Conservation (phyloP, 2,888 invertebrate species). For the Chelonus formosanus region DNA sequence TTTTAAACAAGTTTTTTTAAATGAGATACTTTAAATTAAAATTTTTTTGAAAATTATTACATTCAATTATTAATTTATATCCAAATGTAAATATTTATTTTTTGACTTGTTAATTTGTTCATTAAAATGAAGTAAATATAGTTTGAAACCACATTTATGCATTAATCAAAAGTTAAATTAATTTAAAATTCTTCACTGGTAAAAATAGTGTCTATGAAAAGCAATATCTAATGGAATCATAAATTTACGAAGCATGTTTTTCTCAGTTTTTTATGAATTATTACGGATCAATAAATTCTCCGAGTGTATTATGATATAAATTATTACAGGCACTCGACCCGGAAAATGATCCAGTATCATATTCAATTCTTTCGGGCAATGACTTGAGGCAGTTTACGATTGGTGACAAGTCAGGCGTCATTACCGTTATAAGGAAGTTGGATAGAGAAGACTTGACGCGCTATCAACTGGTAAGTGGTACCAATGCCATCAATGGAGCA, state of each 20-base stretch:
- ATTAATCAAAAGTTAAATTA: too few species aligned
- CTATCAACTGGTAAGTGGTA: constrained; percentile 78
- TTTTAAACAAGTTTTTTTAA: too few species aligned
- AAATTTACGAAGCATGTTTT: not conserved
- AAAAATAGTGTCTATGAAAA: too few species aligned
- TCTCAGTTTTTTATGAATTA: not conserved
- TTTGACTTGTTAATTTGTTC: too few species aligned
- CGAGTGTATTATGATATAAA: constrained; percentile 5
- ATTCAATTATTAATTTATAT: too few species aligned
- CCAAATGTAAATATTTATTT: too few species aligned
- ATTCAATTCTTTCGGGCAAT: constrained; percentile 88
- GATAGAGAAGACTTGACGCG: constrained; percentile 90
- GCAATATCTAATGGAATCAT: constrained; percentile 1
- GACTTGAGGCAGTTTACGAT: constrained; percentile 88
- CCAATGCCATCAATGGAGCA: constrained; percentile 23
- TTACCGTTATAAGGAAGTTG: constrained; percentile 84
- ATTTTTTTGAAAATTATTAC: too few species aligned
- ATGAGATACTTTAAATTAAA: too few species aligned
- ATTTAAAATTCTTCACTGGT: too few species aligned
- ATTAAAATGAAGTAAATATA: too few species aligned
- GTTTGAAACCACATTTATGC: too few species aligned
- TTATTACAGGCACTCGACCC: constrained; percentile 81
- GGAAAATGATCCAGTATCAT: constrained; percentile 85
- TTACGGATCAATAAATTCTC: not conserved
- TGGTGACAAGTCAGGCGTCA: constrained; percentile 86